A percentile compares a stretch with the other conserved stretches of the same genome.
Evolutionary conservation across 2,797 vertebrate species (phyloP).

Genomic region (Gymnothorax reevesii): DNA sequence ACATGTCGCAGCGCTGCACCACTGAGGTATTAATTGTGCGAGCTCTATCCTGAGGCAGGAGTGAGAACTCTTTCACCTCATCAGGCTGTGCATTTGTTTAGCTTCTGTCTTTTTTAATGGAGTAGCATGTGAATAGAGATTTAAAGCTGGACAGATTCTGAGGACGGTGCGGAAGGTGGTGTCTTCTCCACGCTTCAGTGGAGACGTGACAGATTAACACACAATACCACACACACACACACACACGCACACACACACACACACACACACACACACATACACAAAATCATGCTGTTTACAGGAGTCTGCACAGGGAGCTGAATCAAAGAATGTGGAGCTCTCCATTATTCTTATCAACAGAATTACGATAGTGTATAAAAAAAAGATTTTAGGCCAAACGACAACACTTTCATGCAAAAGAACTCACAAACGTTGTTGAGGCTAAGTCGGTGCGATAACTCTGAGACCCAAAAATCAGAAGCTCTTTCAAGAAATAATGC

Average conservation of each 20-base stretch:
- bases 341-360: constrained; percentile 3
- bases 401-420: background rate
- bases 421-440: no score
- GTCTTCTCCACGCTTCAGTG: background rate
- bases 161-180: background rate
- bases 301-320: constrained; percentile 4
- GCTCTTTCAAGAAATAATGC: background rate
- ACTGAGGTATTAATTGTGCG: background rate
- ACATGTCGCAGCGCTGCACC: background rate
- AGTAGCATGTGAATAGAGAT: background rate
- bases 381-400: background rate
- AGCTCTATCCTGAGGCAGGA: background rate
- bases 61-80: background rate
- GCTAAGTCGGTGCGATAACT: background rate
- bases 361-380: constrained; percentile 10
- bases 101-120: background rate
- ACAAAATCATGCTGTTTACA: background rate
- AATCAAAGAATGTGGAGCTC: constrained; percentile 3
- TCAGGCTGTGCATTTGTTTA: background rate
- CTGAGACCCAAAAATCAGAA: background rate
- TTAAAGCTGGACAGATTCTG: background rate
- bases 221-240: no score
- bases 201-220: background rate
- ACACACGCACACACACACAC: no score
- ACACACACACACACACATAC: no score